A percentile compares a stretch with the other conserved stretches of the same genome.
These are phyloP conservation scores for Elachura formosa DNA, from an alignment of 2,113 vertebrate species.

Conservation along the genomic window DNA sequence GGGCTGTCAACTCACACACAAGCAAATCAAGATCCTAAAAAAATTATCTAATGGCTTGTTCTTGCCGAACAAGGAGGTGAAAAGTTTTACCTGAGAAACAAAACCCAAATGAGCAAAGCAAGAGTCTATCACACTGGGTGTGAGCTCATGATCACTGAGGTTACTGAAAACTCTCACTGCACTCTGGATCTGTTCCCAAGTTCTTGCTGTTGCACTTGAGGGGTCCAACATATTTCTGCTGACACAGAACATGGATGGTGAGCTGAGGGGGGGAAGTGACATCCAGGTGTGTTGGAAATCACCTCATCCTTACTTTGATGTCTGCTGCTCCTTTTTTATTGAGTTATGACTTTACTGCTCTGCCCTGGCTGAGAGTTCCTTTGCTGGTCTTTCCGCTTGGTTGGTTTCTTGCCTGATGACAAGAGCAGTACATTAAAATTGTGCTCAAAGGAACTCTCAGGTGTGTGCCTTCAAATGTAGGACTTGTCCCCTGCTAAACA, in stretches of 20 bases:
- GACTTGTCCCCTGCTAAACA: neutral
- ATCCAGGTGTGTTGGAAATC: neutral
- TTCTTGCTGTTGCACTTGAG: neutral
- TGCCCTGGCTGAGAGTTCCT: neutral
- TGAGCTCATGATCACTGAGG: neutral
- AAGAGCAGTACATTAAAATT: neutral
- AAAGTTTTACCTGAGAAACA: slow-evolving; percentile 62
- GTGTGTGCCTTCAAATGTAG: neutral
- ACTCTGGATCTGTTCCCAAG: neutral
- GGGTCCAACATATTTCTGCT: neutral
- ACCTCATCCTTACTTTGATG: neutral
- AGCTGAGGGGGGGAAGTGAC: neutral
- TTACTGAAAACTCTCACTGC: slow-evolving; percentile 32
- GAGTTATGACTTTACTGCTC: neutral
- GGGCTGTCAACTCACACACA: slow-evolving; percentile 60
- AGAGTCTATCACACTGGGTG: neutral
- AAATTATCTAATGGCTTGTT: slow-evolving; percentile 34
- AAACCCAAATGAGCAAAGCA: slow-evolving; percentile 15
- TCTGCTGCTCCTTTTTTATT: neutral
- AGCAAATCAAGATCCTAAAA: slow-evolving; percentile 12
- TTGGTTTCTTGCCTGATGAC: neutral
- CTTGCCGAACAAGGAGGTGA: slow-evolving; percentile 7
- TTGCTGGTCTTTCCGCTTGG: neutral
- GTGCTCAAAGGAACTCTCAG: neutral
- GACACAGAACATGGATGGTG: neutral